Conservation (phyloP, 2,113 vertebrate genomes). For the Elanus axillaris region DNA sequence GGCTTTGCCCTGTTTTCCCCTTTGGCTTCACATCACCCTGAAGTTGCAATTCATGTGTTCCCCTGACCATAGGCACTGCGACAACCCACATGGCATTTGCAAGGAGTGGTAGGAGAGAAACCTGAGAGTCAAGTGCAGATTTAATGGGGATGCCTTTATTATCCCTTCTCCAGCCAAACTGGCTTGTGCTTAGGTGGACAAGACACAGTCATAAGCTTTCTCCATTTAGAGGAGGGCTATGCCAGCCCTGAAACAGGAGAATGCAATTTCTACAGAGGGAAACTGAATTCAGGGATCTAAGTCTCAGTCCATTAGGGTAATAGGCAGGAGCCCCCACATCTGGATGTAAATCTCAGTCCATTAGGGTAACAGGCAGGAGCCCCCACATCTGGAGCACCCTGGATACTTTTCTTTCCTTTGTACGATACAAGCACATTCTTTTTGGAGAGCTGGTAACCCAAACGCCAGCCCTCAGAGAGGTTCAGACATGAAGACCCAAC, state of each 20-base stretch:
- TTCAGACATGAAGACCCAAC: neutral
- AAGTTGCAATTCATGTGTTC: neutral
- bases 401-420: neutral
- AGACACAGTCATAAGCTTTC: neutral
- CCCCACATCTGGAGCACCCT: neutral
- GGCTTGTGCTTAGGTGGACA: neutral
- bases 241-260: neutral
- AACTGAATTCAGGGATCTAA: neutral
- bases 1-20: neutral
- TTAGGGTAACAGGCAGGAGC: neutral
- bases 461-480: neutral
- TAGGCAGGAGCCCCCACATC: neutral
- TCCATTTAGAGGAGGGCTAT: neutral
- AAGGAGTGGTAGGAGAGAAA: neutral
- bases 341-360: neutral
- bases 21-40: neutral
- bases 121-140: neutral
- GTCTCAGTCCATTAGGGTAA: neutral
- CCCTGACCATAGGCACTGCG: neutral
- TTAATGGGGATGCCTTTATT: neutral
- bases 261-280: neutral
- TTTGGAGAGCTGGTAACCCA: neutral
- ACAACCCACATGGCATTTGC: neutral
- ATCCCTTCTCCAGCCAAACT: neutral
- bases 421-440: neutral